Evolutionary conservation across 2,797 vertebrate species (phyloP), one percentile per base, ranked within the genome.

Genomic region (Lophura swinhoii): DNA sequence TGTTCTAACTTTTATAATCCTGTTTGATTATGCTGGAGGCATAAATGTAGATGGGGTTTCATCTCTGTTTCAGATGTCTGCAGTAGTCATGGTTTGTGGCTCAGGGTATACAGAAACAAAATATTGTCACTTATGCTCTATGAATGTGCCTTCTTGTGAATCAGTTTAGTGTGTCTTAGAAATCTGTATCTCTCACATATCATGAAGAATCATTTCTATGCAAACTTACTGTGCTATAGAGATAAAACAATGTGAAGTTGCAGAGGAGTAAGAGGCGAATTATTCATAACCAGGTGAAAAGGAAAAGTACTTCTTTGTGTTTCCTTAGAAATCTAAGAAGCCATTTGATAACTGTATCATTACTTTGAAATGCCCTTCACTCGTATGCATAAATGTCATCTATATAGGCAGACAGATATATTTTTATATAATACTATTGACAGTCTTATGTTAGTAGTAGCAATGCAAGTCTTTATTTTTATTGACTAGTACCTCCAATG

Each of bases 1-100:
- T 86, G n/a, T 78, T 48, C 62, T 91, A 81, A 88, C 70, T 46
- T 94, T 91, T 69, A 13, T 71, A 69, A 71, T 46, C 13, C 66
- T 14, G 29, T n/a, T 68, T 64, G 62, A 56, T 56, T 44, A 33
- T 28, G 84, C 87, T 77, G 59, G 66, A 91, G 43, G 87, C 72
- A 5, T 68, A 59, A 56, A 73, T 51, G 26, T 33, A 48, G n/a
- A 15, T 70, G 78, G 37, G 33, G 14, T 43, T 48, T 80, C 63
- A 31, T 24, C 53, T 53, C 59, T 33, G 22, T 24, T 33, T 69
- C 1, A 5, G 23, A 59, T 20, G 46, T 21, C 67, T 67, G 43
- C 2, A 5, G 60, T 2, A 51, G 69, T 62, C 16, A 7, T 7
- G 2, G 14, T 48, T 62, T 69, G 46, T 81, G 78, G 82, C 64